These are phyloP conservation scores for Chamaedrilus cognettii DNA, from an alignment of 2,888 invertebrate species.

Conservation along the genomic window DNA sequence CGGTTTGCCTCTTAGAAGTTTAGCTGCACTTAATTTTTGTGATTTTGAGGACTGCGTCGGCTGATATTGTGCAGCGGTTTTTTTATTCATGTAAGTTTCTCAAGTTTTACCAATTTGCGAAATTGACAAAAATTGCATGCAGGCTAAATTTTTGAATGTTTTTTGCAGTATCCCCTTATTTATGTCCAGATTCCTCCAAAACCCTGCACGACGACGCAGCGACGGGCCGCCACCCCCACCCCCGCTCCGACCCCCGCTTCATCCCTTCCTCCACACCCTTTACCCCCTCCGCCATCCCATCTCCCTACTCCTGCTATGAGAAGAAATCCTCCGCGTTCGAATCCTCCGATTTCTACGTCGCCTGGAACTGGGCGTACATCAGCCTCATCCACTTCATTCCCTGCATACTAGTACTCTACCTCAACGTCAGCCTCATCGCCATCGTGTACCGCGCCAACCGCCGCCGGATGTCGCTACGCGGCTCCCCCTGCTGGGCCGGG, in stretches of 20 bases:
- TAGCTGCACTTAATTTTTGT: too few species aligned
- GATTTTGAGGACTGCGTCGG: too few species aligned
- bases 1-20: too few species aligned
- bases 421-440: constrained; percentile 47
- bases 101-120: too few species aligned
- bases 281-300: too few species aligned
- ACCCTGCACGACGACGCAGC: constrained; percentile 32
- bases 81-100: too few species aligned
- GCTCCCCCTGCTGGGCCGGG: constrained; percentile 24
- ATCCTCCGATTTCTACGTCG: constrained; percentile 32
- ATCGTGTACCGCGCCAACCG: constrained; percentile 44
- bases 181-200: too few species aligned
- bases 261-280: neutral
- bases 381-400: constrained; percentile 46
- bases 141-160: too few species aligned
- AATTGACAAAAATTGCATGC: too few species aligned
- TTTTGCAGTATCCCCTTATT: too few species aligned
- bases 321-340: constrained; percentile 40
- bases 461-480: constrained; percentile 40
- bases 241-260: neutral
- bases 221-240: neutral
- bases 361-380: constrained; percentile 47
- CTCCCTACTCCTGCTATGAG: constrained; percentile 6
- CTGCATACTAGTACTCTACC: constrained; percentile 40
- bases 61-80: too few species aligned